Evolutionary conservation across 2,888 invertebrate genomes (phyloP).

Genomic region (Calliscelio sp.): DNA sequence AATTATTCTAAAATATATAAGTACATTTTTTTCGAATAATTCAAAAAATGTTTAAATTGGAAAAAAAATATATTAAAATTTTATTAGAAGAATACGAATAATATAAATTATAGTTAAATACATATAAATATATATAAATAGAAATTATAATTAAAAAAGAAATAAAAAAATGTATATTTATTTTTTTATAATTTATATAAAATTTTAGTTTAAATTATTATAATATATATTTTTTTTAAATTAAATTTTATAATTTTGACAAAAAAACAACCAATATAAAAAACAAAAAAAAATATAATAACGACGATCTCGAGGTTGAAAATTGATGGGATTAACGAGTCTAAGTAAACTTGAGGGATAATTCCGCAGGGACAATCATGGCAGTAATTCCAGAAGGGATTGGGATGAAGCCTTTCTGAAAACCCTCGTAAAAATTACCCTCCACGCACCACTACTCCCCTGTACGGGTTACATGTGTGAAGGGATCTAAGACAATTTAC

Average conservation of each 20-base stretch:
- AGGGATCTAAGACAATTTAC: constrained; percentile 62
- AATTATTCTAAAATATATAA: no score
- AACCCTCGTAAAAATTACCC: constrained; percentile 63
- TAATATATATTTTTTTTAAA: no score
- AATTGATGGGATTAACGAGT: constrained; percentile 54
- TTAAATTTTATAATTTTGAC: background rate
- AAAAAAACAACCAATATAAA: background rate
- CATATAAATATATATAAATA: no score
- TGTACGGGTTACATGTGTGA: constrained; percentile 41
- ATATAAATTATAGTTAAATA: no score
- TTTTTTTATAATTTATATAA: background rate
- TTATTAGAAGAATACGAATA: no score
- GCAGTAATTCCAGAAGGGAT: constrained; percentile 60
- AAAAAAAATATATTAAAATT: no score
- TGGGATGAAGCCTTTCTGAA: constrained; percentile 61
- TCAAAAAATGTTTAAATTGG: no score
- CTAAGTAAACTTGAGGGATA: constrained; percentile 53
- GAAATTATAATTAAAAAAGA: no score
- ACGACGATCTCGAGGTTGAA: constrained; percentile 21
- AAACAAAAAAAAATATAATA: background rate
- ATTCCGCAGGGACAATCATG: constrained; percentile 55
- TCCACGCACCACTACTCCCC: constrained; percentile 17
- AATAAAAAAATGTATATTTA: background rate
- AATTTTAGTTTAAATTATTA: background rate
- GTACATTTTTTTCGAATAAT: no score